Evolutionary conservation across 2,797 vertebrate species (phyloP).

Genomic region (Notamacropus eugenii): DNA sequence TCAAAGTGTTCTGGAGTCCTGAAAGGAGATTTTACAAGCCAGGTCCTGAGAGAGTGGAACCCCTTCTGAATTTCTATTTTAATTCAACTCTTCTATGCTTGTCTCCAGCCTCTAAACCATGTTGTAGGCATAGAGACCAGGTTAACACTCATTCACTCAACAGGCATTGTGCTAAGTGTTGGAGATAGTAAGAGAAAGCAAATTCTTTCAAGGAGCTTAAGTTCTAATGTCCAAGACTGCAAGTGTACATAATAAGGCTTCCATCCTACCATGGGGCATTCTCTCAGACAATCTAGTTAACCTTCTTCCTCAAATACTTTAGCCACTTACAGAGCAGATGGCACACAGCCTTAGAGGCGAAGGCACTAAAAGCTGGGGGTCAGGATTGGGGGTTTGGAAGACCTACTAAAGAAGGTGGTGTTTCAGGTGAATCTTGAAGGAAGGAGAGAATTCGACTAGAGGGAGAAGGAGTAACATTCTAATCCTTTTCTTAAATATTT

Average conservation of each 20-base stretch:
- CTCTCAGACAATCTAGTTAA: neutral
- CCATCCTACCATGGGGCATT: neutral
- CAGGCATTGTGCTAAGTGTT: conserved; percentile 36
- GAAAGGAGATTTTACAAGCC: too few relatives aligned
- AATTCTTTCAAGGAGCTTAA: neutral
- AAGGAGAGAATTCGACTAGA: neutral
- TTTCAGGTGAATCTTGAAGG: neutral
- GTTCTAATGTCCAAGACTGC: neutral
- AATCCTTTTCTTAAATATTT: neutral
- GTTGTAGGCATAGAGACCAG: neutral
- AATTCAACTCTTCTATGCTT: neutral
- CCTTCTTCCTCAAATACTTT: too few relatives aligned
- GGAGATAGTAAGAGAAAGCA: conserved; percentile 51
- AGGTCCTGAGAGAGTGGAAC: neutral
- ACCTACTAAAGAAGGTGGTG: neutral
- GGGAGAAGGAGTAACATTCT: neutral
- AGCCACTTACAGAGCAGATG: neutral
- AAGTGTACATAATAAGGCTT: neutral
- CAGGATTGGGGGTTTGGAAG: too few relatives aligned
- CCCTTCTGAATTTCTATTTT: neutral
- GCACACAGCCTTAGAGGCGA: neutral
- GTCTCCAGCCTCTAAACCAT: neutral
- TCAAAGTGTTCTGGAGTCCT: too few relatives aligned
- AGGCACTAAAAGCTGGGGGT: too few relatives aligned
- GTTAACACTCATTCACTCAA: neutral